Conservation (phyloP, 1,140 invertebrate genomes). For the Drosophila repletoides region DNA sequence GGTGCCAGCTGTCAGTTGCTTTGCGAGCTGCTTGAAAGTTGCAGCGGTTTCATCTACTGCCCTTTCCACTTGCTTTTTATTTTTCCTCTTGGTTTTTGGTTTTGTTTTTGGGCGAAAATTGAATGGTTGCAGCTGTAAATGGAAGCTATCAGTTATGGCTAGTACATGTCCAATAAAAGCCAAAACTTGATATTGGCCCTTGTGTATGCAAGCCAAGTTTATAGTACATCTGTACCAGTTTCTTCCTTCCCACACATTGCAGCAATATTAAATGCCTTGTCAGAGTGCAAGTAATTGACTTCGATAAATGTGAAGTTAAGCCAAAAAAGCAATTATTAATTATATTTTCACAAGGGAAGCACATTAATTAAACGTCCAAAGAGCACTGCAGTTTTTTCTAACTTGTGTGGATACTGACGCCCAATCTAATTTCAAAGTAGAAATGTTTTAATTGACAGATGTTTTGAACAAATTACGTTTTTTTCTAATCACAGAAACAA, state of each 20-base stretch:
- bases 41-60: constrained; percentile 29
- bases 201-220: constrained; percentile 5
- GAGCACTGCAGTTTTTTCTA: too few species aligned
- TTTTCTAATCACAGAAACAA: too few species aligned
- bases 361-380: too few species aligned
- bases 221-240: constrained; percentile 6
- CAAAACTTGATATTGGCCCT: constrained; percentile 25
- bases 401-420: too few species aligned
- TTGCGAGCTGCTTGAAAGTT: constrained; percentile 55
- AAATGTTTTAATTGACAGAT: too few species aligned
- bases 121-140: constrained; percentile 34
- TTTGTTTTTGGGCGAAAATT: constrained; percentile 23
- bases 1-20: constrained; percentile 72
- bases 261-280: constrained; percentile 4
- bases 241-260: not conserved
- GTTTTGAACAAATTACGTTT: too few species aligned
- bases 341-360: too few species aligned
- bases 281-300: constrained; percentile 3
- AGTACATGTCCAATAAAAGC: constrained; percentile 45
- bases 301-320: constrained; percentile 15
- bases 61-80: not conserved
- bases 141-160: constrained; percentile 41
- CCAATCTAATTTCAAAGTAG: too few species aligned
- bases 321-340: too few species aligned
- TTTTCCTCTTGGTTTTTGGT: not conserved